Conservation (phyloP, 1,140 invertebrate genomes). For the Andrena cerasifolii region DNA sequence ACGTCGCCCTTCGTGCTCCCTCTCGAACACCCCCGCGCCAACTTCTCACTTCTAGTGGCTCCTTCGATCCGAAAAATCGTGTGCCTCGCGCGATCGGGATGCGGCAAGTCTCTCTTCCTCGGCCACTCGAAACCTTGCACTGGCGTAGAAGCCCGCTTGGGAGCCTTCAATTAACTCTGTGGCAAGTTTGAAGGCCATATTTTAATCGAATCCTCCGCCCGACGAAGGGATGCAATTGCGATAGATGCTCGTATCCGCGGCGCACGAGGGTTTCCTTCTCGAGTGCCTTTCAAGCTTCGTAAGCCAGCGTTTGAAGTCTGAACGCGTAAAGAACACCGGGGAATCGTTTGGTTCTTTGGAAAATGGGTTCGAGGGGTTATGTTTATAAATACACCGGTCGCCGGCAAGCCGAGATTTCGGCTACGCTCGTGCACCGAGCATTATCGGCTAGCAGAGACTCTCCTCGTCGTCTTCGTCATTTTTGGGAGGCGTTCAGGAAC, state of each 20-base stretch:
- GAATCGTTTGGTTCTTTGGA: too few species aligned
- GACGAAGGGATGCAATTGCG: too few species aligned
- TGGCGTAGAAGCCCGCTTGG: neutral
- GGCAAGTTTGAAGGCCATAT: neutral
- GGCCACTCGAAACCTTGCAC: slow-evolving; percentile 32
- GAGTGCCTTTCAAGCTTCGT: too few species aligned
- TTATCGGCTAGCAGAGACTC: slow-evolving; percentile 34
- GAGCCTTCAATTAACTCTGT: slow-evolving; percentile 31
- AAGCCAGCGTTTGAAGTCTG: too few species aligned
- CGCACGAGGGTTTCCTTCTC: too few species aligned
- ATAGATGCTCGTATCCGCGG: too few species aligned
- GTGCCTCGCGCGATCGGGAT: slow-evolving; percentile 1
- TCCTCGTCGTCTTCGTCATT: slow-evolving; percentile 71
- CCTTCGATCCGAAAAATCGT: slow-evolving; percentile 68
- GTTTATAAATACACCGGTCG: slow-evolving; percentile 20
- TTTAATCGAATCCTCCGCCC: neutral
- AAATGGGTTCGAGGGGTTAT: too few species aligned
- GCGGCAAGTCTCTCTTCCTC: slow-evolving; percentile 28
- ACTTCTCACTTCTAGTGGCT: slow-evolving; percentile 66
- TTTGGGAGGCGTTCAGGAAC: slow-evolving; percentile 69
- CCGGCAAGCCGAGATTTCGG: slow-evolving; percentile 9
- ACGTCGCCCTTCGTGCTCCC: slow-evolving; percentile 29
- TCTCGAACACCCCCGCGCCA: slow-evolving; percentile 37
- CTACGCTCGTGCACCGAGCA: neutral
- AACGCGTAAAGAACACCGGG: too few species aligned